Evolutionary conservation across 2,888 invertebrate genomes (phyloP).

Genomic region (Marasmarcha lunaedactyla): DNA sequence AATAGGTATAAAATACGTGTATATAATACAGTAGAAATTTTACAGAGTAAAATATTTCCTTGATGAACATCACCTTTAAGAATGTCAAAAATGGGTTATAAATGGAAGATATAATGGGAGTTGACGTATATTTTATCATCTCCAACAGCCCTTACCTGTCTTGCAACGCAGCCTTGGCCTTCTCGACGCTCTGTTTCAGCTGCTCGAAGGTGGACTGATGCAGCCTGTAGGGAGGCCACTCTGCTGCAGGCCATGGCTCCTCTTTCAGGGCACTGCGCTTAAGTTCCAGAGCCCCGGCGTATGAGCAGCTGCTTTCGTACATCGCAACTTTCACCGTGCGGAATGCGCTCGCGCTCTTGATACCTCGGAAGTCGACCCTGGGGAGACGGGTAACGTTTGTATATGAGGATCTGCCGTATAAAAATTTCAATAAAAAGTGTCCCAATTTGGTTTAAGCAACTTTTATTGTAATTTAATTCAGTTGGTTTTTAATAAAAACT

Average conservation of each 20-base stretch:
- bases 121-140: too few relatives aligned
- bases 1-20: too few relatives aligned
- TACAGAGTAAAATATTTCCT: too few relatives aligned
- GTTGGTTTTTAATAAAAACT: too few relatives aligned
- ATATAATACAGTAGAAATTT: too few relatives aligned
- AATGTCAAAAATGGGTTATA: too few relatives aligned
- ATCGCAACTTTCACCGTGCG: conserved; percentile 70
- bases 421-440: too few relatives aligned
- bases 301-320: conserved; percentile 95
- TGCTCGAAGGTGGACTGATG: conserved; percentile 91
- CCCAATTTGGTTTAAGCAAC: too few relatives aligned
- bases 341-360: conserved; percentile 54
- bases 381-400: too few relatives aligned
- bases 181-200: conserved; percentile 90
- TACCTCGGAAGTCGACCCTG: conserved; percentile 52
- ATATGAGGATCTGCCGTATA: neutral
- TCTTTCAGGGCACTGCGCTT: conserved; percentile 75
- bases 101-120: too few relatives aligned
- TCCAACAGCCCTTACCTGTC: conserved; percentile 77
- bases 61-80: too few relatives aligned
- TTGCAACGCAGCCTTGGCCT: conserved; percentile 88
- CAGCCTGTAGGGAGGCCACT: conserved; percentile 84
- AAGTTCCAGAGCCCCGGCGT: conserved; percentile 85
- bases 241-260: conserved; percentile 72
- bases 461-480: too few relatives aligned